These are phyloP conservation scores for Thereuonema tuberculata DNA, from an alignment of 1,140 invertebrate species.

Conservation along the genomic window DNA sequence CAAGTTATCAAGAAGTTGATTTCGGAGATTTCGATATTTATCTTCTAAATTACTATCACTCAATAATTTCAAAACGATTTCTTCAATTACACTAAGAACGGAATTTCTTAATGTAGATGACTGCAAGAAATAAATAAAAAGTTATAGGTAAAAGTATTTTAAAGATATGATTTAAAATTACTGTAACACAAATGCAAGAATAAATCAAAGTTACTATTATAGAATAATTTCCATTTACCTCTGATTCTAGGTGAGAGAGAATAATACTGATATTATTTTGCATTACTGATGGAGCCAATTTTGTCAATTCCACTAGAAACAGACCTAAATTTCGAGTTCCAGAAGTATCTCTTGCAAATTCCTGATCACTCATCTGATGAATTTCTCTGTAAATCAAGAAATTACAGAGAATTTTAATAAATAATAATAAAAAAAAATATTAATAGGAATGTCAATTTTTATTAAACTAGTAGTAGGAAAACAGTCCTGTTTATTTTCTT, in stretches of 20 bases:
- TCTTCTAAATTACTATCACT: conserved; percentile 51
- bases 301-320: conserved; percentile 8
- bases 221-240: neutral
- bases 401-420: too few species aligned
- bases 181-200: neutral
- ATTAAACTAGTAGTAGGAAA: too few species aligned
- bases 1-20: conserved; percentile 55
- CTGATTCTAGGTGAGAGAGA: conserved; percentile 1
- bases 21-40: conserved; percentile 45
- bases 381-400: conserved; percentile 8
- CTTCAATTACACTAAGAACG: conserved; percentile 59
- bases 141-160: conserved; percentile 7
- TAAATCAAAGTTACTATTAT: neutral
- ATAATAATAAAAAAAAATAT: too few species aligned
- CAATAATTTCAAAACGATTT: conserved; percentile 48
- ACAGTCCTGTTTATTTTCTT: too few species aligned
- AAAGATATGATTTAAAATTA: neutral
- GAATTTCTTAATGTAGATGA: conserved; percentile 65
- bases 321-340: neutral
- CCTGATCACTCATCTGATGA: conserved; percentile 1
- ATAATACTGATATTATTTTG: conserved; percentile 4
- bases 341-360: neutral
- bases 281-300: neutral
- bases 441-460: too few species aligned
- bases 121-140: conserved; percentile 36